A percentile compares a stretch with the other conserved stretches of the same genome.
These are phyloP conservation scores for Stylophora pistillata DNA, from an alignment of 64 coral and sea anemone species.

Conservation along the genomic window DNA sequence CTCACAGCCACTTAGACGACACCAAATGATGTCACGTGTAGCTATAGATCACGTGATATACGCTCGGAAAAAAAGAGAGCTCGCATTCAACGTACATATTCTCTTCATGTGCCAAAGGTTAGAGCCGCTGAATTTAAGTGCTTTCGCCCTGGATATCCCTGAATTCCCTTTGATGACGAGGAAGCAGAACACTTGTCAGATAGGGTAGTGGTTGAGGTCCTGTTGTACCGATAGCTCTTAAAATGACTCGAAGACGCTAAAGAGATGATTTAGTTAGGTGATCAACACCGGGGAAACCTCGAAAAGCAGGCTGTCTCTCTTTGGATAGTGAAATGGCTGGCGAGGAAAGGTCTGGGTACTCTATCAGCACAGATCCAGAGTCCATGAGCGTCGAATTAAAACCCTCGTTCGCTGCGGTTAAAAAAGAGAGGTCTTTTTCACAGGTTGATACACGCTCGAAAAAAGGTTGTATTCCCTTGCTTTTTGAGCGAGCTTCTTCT, in stretches of 20 bases:
- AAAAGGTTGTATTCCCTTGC: conserved; percentile 96
- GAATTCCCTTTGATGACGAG: conserved; percentile 18
- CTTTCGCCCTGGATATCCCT: conserved; percentile 24
- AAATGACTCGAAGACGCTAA: conserved; percentile 37
- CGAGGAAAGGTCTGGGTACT: conserved; percentile 39
- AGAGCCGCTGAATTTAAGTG: conserved; percentile 35
- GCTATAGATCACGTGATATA: conserved; percentile 18
- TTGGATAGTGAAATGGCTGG: conserved; percentile 29
- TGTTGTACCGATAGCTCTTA: not conserved
- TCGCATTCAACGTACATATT: not conserved
- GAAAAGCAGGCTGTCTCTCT: conserved; percentile 47
- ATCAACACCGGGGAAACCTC: conserved; percentile 7
- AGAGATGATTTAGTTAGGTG: conserved; percentile 1
- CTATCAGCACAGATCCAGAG: conserved; percentile 82
- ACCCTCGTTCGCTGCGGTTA: conserved; percentile 61
- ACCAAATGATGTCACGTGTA: conserved; percentile 33
- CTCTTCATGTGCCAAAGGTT: conserved; percentile 27
- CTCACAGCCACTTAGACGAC: conserved; percentile 25
- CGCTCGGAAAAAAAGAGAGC: conserved; percentile 11
- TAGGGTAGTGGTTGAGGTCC: not conserved
- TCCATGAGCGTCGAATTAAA: conserved; percentile 81
- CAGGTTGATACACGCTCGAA: conserved; percentile 97
- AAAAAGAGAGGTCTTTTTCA: conserved; percentile 98
- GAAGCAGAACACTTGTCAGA: not conserved
- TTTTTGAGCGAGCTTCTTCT: conserved; percentile 98